A percentile compares a stretch with the other conserved stretches of the same genome.
Evolutionary conservation across 2,888 invertebrate genomes (phyloP).

Genomic region (Elaeidobius kamerunicus): DNA sequence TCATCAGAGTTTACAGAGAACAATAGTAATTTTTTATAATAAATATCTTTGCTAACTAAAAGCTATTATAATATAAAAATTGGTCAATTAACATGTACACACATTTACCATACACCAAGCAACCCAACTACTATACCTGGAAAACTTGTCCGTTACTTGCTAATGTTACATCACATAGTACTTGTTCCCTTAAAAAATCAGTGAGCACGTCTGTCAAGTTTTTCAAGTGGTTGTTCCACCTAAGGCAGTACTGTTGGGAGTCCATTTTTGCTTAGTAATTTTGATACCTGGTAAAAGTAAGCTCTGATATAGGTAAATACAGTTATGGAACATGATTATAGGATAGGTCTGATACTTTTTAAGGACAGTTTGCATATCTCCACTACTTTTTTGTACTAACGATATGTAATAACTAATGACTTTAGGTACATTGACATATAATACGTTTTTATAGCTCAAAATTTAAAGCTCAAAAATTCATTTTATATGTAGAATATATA

Average conservation of each 20-base stretch:
- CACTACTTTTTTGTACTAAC: background rate
- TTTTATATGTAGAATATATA: no score
- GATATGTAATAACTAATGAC: no score
- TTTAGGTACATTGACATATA: background rate
- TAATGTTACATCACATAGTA: constrained; percentile 88
- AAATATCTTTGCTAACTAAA: background rate
- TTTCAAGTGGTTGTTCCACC: constrained; percentile 92
- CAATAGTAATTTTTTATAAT: no score
- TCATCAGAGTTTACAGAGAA: no score
- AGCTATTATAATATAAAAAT: background rate
- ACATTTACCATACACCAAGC: background rate
- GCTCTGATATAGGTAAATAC: constrained; percentile 1
- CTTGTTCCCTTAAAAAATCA: constrained; percentile 82
- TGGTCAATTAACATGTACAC: background rate
- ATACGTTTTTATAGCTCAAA: no score
- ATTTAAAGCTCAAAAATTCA: no score
- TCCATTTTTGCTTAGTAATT: constrained; percentile 45
- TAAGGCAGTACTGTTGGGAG: constrained; percentile 90
- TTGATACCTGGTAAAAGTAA: constrained; percentile 29
- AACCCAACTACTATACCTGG: constrained; percentile 31
- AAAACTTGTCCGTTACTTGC: constrained; percentile 89
- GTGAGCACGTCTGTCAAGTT: constrained; percentile 88
- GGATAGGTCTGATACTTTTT: background rate
- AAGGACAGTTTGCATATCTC: background rate
- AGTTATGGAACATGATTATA: no score